Evolutionary conservation across 35 echinoderm and acorn worm genomes (phyloP).

Genomic region (Heliocidaris tuberculata): DNA sequence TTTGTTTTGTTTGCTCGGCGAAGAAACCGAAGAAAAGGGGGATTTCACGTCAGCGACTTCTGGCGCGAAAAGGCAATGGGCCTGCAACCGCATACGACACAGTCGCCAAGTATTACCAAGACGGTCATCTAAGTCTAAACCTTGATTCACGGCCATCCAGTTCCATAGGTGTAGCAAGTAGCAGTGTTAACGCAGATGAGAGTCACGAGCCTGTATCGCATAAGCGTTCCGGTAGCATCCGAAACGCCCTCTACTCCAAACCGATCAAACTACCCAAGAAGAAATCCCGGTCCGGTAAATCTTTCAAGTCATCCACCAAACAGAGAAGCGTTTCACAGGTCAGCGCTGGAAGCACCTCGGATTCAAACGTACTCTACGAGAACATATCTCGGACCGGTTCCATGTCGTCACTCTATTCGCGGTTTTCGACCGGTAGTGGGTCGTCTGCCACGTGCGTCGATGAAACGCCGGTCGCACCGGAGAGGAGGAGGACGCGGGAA

Average conservation of each 20-base stretch:
- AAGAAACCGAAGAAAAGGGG: background rate
- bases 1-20: background rate
- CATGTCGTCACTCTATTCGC: constrained; percentile 17
- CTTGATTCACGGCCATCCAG: background rate
- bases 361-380: constrained; percentile 34
- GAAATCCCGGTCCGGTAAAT: constrained; percentile 2
- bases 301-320: background rate
- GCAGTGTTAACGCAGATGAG: background rate
- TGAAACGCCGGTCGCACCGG: background rate
- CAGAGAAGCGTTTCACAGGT: background rate
- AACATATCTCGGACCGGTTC: constrained; percentile 25
- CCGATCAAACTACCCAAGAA: constrained; percentile 17
- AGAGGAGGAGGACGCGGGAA: background rate
- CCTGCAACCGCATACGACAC: constrained; percentile 12
- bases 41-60: constrained; percentile 24
- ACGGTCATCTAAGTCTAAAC: constrained; percentile 24
- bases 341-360: background rate
- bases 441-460: background rate
- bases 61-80: background rate
- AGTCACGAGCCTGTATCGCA: background rate
- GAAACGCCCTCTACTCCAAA: constrained; percentile 26
- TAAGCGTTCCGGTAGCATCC: constrained; percentile 7
- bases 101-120: constrained; percentile 36
- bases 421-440: background rate
- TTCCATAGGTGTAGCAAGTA: background rate